These are phyloP conservation scores for Hirtodrosophila trivittata DNA, from an alignment of 2,888 invertebrate genomes.

Conservation along the genomic window DNA sequence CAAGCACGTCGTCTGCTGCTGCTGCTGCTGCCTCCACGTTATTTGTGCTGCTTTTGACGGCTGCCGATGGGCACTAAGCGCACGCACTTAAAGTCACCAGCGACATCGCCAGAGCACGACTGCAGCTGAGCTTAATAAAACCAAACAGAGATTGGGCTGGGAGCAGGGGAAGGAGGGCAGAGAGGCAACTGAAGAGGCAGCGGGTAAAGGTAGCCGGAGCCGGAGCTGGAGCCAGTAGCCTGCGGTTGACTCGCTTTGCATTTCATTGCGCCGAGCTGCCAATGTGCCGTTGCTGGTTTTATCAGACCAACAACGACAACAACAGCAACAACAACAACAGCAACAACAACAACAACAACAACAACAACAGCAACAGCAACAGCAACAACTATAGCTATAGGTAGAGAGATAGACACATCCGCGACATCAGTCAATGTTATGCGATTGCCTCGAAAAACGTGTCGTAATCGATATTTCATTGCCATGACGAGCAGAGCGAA, in stretches of 20 bases:
- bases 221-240: constrained; percentile 19
- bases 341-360: constrained; percentile 9
- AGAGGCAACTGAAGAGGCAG: not conserved
- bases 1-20: constrained; percentile 32
- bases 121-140: constrained; percentile 62
- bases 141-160: not conserved
- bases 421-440: constrained; percentile 53
- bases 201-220: not conserved
- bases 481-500: constrained; percentile 60
- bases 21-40: constrained; percentile 16
- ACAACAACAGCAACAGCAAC: constrained; percentile 1
- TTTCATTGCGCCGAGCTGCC: constrained; percentile 51
- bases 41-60: constrained; percentile 68
- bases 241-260: constrained; percentile 69
- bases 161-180: not conserved
- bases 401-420: constrained; percentile 43
- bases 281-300: constrained; percentile 35
- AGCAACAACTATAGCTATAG: constrained; percentile 18
- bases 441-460: constrained; percentile 48
- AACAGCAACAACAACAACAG: constrained; percentile 13
- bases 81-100: constrained; percentile 71
- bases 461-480: constrained; percentile 77
- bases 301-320: constrained; percentile 27
- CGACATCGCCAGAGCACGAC: constrained; percentile 23
- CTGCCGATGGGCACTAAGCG: constrained; percentile 74